phyloP scores from a whole-genome alignment of 2,797 vertebrate species.

The Eupleurogrammus muticus region DNA sequence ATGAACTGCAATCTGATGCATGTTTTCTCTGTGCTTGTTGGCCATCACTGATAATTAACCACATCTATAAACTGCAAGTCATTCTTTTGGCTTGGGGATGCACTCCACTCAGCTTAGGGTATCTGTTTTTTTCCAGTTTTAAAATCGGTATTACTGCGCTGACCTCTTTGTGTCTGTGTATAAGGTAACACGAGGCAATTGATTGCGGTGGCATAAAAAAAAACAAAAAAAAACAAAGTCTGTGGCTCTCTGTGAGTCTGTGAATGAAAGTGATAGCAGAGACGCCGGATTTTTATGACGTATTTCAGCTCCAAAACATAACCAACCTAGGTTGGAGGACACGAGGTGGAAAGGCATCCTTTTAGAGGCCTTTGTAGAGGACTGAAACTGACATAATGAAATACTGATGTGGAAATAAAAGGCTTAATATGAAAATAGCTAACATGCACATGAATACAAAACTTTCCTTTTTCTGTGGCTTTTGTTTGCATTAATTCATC shows the following conservation, averaged over 20 bases:
- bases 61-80: neutral
- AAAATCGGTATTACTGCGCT: neutral
- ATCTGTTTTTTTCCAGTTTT: neutral
- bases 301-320: too few species aligned
- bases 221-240: neutral
- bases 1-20: neutral
- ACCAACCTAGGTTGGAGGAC: too few species aligned
- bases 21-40: neutral
- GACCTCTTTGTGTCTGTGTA: neutral
- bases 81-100: neutral
- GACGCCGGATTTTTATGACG: neutral
- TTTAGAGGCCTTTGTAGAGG: too few species aligned
- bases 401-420: too few species aligned
- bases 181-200: neutral
- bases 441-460: too few species aligned
- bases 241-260: too few species aligned
- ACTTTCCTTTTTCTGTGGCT: too few species aligned
- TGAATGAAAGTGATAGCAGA: neutral
- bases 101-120: too few species aligned
- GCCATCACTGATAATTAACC: neutral
- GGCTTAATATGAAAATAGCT: too few species aligned
- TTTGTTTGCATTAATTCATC: too few species aligned
- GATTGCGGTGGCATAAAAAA: neutral
- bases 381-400: too few species aligned
- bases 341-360: too few species aligned